Evolutionary conservation across 1,140 invertebrate genomes (phyloP).

Genomic region (Ericerus pela): DNA sequence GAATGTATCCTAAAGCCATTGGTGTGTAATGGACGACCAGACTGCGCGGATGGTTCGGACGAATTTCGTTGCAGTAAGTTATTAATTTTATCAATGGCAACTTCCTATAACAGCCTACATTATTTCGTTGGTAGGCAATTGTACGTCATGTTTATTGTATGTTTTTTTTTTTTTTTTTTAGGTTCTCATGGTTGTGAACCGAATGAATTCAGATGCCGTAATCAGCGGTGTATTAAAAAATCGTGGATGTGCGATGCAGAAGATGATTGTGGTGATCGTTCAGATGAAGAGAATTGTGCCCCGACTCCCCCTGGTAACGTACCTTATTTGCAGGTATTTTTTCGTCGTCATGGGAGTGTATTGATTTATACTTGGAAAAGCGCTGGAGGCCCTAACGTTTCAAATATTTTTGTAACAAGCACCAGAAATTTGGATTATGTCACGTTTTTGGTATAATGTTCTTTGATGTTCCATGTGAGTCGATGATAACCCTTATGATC

Average conservation of each 20-base stretch:
- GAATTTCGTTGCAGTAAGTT: constrained; percentile 72
- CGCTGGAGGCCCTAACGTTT: no score
- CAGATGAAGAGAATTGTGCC: constrained; percentile 55
- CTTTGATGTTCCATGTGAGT: no score
- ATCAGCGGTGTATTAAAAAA: constrained; percentile 77
- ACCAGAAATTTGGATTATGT: no score
- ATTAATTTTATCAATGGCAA: constrained; percentile 8
- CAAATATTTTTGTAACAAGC: no score
- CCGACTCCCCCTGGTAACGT: constrained; percentile 32
- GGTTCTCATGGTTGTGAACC: constrained; percentile 64
- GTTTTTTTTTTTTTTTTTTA: constrained; percentile 21
- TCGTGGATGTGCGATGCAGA: constrained; percentile 85
- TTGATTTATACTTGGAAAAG: no score
- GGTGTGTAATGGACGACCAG: constrained; percentile 64
- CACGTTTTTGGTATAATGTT: no score
- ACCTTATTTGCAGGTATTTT: no score
- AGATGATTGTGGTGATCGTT: constrained; percentile 84
- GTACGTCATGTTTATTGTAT: no score
- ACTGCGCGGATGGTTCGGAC: constrained; percentile 78
- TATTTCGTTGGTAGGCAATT: no score
- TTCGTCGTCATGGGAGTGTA: no score
- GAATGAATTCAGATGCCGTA: constrained; percentile 78
- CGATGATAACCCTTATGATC: no score
- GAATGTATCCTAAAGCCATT: constrained; percentile 69
- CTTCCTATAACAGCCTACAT: neutral